These are phyloP conservation scores for Misgurnus anguillicaudatus DNA, from an alignment of 2,113 vertebrate genomes.

Conservation along the genomic window DNA sequence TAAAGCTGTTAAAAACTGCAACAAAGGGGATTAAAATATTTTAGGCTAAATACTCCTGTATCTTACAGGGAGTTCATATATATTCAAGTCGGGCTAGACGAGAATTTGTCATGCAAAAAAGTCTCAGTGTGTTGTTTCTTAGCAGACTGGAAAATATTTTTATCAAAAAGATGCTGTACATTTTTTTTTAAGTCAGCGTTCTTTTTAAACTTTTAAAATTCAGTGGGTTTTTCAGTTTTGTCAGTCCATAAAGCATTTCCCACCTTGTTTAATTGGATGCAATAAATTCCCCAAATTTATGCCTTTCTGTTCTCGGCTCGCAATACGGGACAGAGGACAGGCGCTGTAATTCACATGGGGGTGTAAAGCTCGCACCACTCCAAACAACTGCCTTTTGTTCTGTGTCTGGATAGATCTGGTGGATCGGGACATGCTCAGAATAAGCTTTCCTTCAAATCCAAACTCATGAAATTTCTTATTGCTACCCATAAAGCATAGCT, in stretches of 20 bases:
- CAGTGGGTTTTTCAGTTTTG: conserved; percentile 19
- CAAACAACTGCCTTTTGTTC: conserved; percentile 46
- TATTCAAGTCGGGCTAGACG: neutral
- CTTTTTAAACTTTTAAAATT: conserved; percentile 21
- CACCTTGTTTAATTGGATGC: conserved; percentile 37
- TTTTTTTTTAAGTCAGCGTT: neutral
- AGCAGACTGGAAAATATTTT: neutral
- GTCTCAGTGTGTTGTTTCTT: neutral
- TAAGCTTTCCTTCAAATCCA: neutral
- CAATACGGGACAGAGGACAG: conserved; percentile 37
- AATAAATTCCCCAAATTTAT: conserved; percentile 37
- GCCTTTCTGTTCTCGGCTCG: conserved; percentile 27
- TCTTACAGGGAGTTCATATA: neutral
- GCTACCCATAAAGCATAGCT: neutral
- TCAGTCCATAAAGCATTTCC: conserved; percentile 41
- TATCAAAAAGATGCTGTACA: neutral
- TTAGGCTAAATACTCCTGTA: neutral
- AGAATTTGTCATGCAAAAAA: neutral
- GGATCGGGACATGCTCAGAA: conserved; percentile 2
- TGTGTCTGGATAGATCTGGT: conserved; percentile 6
- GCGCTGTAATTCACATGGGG: conserved; percentile 40
- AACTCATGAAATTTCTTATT: neutral
- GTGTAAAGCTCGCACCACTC: conserved; percentile 37
- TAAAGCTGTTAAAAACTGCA: neutral
- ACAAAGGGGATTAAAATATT: neutral